Percentiles rank a stretch among this genome's conserved stretches.
Evolutionary conservation across 1,140 invertebrate species (phyloP).

Genomic region (Magallana ariakensis): DNA sequence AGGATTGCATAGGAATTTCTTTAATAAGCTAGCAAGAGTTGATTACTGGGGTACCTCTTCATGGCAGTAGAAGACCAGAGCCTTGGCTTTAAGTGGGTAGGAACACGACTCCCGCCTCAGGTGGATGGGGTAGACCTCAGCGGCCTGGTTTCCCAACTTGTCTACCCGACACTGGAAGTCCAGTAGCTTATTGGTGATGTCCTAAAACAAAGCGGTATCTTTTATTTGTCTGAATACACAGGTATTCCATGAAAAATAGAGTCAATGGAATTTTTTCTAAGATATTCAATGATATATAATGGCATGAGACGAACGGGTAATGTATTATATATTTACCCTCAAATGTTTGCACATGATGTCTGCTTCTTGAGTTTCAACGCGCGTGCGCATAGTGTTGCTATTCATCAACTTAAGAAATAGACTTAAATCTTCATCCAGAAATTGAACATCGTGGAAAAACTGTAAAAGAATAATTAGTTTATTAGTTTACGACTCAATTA

Average conservation of each 20-base stretch:
- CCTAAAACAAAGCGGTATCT: constrained; percentile 57
- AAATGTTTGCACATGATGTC: constrained; percentile 59
- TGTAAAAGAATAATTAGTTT: constrained; percentile 48
- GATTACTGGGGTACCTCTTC: constrained; percentile 62
- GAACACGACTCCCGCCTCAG: constrained; percentile 66
- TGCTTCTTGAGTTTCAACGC: constrained; percentile 69
- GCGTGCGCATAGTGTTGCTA: constrained; percentile 64
- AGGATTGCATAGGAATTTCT: no score
- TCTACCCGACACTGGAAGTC: constrained; percentile 70
- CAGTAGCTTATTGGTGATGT: constrained; percentile 66
- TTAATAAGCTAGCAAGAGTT: not conserved
- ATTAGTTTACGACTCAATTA: no score
- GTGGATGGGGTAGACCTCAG: constrained; percentile 69
- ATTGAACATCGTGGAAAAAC: constrained; percentile 73
- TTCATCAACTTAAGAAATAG: constrained; percentile 69
- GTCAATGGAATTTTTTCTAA: not conserved
- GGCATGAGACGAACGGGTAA: not conserved
- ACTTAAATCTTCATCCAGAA: constrained; percentile 72
- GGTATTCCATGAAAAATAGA: no score
- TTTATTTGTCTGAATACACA: not conserved
- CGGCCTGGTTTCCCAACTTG: constrained; percentile 63
- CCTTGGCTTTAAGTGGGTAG: constrained; percentile 68
- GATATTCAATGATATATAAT: not conserved
- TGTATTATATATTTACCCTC: constrained; percentile 40
- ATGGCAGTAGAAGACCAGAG: constrained; percentile 70